Evolutionary conservation across 1,140 invertebrate genomes (phyloP), one percentile per base, ranked within the genome.

Genomic region (Leptonema lineaticorne): DNA sequence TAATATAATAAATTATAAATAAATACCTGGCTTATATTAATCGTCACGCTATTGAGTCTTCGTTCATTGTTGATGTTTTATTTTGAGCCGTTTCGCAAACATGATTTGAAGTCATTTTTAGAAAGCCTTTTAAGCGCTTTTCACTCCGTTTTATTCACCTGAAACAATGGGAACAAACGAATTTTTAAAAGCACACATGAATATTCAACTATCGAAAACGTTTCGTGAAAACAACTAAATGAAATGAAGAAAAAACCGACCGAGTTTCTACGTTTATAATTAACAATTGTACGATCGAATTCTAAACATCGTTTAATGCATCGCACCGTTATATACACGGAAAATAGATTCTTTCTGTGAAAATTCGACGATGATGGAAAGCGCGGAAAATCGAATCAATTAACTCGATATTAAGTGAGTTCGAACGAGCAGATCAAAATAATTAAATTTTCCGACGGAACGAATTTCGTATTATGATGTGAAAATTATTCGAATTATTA

Each of bases 31-130:
- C 22, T 66, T 53, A 29, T 57, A 57, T 66, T 66, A 57, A 57
- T 26, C 57, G 48, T 66, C 63, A 66, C 63, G 63, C 63, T 66
- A 66, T 66, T 50, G 29, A 50, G 48, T 57, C 27, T 53, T 28
- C 63, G 30, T 66, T 50, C 63, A 66, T 66, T 28, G 56, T 57
- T 57, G 48, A 48, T 56, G 59, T 63, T 9, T 50, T 57, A 28
- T 33, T 66, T 18, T 24, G 33, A 62, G 33, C 20, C 45, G 20
- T 18, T 62, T 37, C 22, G 59, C 59, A 62, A 62, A 62, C 59
- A 45, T 62, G 45, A 62, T 62, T 62, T 62, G 59, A 62, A 62
- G 29, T 56, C 63, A 57, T 57, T 57, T 18, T 53, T 30, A 28
- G 30, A 7, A 66, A 18, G 37, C 28, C 53, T 50, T 33, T 66